Base-by-base conservation (phyloP, 2,888 invertebrate species). In the Netelia melanura region DNA sequence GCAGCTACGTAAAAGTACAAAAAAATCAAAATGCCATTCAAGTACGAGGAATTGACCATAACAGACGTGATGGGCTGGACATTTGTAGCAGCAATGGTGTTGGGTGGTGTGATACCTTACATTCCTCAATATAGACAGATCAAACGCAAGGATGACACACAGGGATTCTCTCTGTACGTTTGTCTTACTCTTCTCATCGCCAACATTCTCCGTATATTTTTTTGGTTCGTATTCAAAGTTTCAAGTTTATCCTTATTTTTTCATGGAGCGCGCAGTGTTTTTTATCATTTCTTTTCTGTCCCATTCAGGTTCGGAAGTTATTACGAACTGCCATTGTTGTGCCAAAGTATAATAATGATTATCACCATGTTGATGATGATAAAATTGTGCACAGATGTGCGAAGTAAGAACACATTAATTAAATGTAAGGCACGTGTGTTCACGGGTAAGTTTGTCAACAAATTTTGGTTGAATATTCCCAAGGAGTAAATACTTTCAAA, bases 261-360 rank as follows among this genome's bases (percentile, higher is more conserved):
- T 56, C 68, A 10, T 58, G 38, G 56, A 48, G 8, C 5, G 68
- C 17, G 65, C 2, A 17, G 62, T 54, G 44, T 65, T 48, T 64
- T 65, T 75, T 74, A 71, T 54, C 74, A 54, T 1, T 30, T 80
- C 30, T 68, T 70, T 61, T 9, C 23, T 25, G 56, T 78, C 89
- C 86, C 85, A 95, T 95, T 62, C 94, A 99, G 99, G 99, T 99
- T 99, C 96, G 99, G 99, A 87, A 98, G 98, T 94, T 97, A 97
- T 89, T 99, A 98, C 95, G 99, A 99, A 95, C 95, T 97, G 92
- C 99, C 99, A 81, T 95, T 99, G 87, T 95, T 99, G 89, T 95
- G 98, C 85, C 99, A 99, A 95, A 99, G 99, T 95, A 96, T 99
- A 92, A 96, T 99, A 81, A 99, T 99, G 99, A 99, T 98, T 92